phyloP scores from a whole-genome alignment of 2,888 invertebrate species.

The Rotaria socialis region DNA sequence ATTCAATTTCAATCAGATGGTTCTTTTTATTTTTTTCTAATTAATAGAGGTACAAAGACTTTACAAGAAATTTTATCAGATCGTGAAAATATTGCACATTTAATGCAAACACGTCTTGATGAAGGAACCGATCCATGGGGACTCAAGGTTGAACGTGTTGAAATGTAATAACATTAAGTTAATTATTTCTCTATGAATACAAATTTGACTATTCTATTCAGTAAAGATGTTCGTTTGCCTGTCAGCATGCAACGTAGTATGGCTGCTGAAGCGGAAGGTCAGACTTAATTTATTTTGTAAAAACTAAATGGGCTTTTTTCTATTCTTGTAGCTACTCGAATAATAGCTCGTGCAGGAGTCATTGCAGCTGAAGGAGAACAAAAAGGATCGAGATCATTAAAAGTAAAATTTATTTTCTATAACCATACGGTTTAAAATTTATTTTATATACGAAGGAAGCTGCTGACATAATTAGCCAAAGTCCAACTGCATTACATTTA shows the following conservation, averaged over 20 bases:
- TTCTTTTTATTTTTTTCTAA: background rate
- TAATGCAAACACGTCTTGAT: constrained; percentile 39
- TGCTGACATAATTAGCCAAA: constrained; percentile 75
- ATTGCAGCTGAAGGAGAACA: constrained; percentile 53
- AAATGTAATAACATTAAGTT: constrained; percentile 37
- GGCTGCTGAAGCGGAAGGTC: constrained; percentile 56
- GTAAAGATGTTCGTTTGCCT: constrained; percentile 54
- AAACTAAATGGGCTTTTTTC: background rate
- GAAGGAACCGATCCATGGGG: constrained; percentile 43
- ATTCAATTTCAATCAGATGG: no score
- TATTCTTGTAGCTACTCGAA: constrained; percentile 50
- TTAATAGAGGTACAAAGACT: constrained; percentile 48
- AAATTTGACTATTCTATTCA: background rate
- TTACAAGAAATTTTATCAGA: constrained; percentile 46
- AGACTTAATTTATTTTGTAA: background rate
- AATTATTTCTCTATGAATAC: no score
- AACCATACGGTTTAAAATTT: background rate
- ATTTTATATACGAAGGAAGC: constrained; percentile 66
- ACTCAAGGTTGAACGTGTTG: constrained; percentile 46
- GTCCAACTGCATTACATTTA: constrained; percentile 73
- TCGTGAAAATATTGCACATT: constrained; percentile 43
- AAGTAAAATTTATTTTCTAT: constrained; percentile 51
- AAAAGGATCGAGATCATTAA: constrained; percentile 73
- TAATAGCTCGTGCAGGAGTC: constrained; percentile 56
- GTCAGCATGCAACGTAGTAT: constrained; percentile 56